Conservation (phyloP, 2,888 invertebrate genomes). For the Aphrophora alni region DNA sequence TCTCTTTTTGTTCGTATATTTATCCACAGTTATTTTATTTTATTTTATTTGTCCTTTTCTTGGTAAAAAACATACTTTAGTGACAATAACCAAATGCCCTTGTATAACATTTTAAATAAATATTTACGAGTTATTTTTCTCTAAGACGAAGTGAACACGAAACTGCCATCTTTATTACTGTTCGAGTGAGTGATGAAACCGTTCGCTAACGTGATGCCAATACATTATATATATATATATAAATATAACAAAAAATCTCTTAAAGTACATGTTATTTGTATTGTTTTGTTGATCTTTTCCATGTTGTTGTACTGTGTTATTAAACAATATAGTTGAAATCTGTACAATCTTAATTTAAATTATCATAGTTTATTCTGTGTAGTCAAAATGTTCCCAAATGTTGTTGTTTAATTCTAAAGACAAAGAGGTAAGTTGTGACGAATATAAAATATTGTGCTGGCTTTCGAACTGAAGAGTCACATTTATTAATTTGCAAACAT, state of each 20-base stretch:
- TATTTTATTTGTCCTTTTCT: conserved; percentile 21
- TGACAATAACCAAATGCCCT: conserved; percentile 45
- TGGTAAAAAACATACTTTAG: conserved; percentile 42
- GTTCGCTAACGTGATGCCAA: conserved; percentile 25
- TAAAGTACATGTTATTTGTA: conserved; percentile 33
- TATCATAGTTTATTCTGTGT: conserved; percentile 39
- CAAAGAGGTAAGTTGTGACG: conserved; percentile 25
- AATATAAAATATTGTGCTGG: conserved; percentile 29
- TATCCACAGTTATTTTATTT: conserved; percentile 4
- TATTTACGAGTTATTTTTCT: conserved; percentile 31
- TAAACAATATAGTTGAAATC: conserved; percentile 37
- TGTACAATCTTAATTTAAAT: conserved; percentile 37
- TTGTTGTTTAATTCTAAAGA: conserved; percentile 27
- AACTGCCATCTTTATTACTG: conserved; percentile 44
- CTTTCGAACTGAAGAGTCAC: conserved; percentile 38
- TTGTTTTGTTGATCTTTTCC: conserved; percentile 35
- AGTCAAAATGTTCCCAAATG: conserved; percentile 35
- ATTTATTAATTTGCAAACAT: conserved; percentile 40
- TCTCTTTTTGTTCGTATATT: background rate
- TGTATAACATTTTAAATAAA: conserved; percentile 17
- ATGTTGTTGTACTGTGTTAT: conserved; percentile 40
- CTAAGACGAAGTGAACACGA: conserved; percentile 41
- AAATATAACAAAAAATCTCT: conserved; percentile 22
- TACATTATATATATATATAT: conserved; percentile 23
- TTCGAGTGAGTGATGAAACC: conserved; percentile 26